Evolutionary conservation across 2,888 invertebrate species (phyloP), one percentile per base, ranked within the genome.

Genomic region (Pterostichus niger): DNA sequence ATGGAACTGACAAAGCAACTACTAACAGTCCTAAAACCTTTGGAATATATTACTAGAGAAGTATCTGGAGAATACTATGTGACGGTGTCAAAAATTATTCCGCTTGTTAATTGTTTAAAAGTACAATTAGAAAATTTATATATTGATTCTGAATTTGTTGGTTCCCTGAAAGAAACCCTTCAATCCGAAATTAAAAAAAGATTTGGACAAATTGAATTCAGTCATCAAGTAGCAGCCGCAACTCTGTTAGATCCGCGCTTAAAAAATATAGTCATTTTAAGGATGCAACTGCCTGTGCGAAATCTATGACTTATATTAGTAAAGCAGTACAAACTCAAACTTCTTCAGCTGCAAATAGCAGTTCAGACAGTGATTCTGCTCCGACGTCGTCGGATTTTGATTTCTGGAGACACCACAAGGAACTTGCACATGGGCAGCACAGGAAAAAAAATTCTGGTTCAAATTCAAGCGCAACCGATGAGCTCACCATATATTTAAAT

Each of bases 171-270:
- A 15, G 6, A 56, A 13, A 56, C 6, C n/a, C 1, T 15, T 3
- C 9, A 9, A 6, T 4, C 15, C 3, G 56, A 56, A 56, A 56
- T 56, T 15, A 4, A 2, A 4, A 81, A 71, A 71, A 10, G 81
- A 81, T 81, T 81, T 40, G 31, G 82, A 84, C 84, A 46, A 52
- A 71, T n/a, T 2, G 81, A 71, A 71, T 4, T 13, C 49, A 11
- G 10, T 35, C n/a, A n/a, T 71, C 71, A 71, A 17, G 46, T 81
- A 46, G 71, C 44, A 17, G 11, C 46, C 17, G 71, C 81, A 17
- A 81, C 81, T 17, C 52, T 81, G 11, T n/a, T 81, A 13, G 81
- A 81, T 71, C 81, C 81, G 4, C 46, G 81, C 1, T 81, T 71
- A 33, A 81, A 81, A 81, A 71, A 71, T 46, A 24, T 81, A n/a